Base-by-base conservation (phyloP, 2,888 invertebrate species). In the Sicus ferrugineus region DNA sequence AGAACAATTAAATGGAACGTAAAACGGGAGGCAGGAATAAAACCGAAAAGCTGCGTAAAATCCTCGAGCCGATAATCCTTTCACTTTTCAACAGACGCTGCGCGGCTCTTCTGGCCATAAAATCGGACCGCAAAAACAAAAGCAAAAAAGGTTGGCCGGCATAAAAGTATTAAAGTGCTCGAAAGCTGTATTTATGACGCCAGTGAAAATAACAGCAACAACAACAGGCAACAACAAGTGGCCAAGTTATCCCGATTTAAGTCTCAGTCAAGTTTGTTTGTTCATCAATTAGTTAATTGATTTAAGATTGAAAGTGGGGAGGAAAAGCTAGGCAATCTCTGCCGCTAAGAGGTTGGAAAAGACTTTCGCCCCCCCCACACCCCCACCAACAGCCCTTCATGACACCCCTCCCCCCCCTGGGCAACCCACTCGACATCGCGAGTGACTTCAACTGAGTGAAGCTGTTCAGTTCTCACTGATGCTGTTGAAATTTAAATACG, bases 251-350 rank as follows among this genome's bases (percentile, higher is more conserved):
- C 58, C n/a, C 28, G 19, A 34, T 7, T 19, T n/a, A 61, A 61
- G 23, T 34, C 21, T 59, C 21, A 16, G 19, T 70, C 59, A 70
- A 72, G 66, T 70, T 67, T 61, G n/a, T n/a, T 78, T 78, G 74
- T 78, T 77, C 75, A 76, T 81, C 81, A 81, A 81, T 81, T 81
- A 80, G 79, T 79, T 81, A 81, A 81, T 81, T 81, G 81, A 79
- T 79, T 78, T 74, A 72, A 73, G 75, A 23, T 63, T 66, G 59
- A 30, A 58, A 50, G 48, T 63, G 50, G 23, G 23, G 26, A 54
- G 2, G 26, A 54, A 28, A n/a, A 1, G 7, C 34, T 7, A 34
- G 34, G 34, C 34, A 34, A 34, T n/a, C n/a, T n/a, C n/a, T n/a
- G n/a, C n/a, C n/a, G n/a, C n/a, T n/a, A 46, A 19, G 46, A 11